Percentiles rank a stretch among this genome's conserved stretches.
Conservation (phyloP, 2,113 vertebrate species). For the Amazona guildingii region DNA sequence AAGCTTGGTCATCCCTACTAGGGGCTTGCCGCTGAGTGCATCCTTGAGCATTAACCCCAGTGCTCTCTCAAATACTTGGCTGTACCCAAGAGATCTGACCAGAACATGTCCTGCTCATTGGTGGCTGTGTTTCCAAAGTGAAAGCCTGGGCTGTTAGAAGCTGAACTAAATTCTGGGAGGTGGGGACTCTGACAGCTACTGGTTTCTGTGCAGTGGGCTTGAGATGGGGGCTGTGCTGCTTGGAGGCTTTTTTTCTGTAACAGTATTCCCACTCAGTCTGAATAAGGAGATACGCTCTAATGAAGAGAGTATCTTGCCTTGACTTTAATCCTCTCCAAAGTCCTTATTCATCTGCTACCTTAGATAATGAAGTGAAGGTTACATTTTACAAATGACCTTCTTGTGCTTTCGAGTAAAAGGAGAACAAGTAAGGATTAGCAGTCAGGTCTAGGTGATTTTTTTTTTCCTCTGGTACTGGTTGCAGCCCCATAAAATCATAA, state of each 20-base stretch:
- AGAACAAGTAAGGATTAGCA: not conserved
- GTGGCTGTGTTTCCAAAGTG: not conserved
- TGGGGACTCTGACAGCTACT: not conserved
- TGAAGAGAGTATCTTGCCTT: constrained; percentile 22
- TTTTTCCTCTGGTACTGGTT: not conserved
- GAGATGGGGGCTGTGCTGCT: not conserved
- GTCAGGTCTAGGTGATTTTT: not conserved
- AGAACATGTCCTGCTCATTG: not conserved
- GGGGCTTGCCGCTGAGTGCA: not conserved
- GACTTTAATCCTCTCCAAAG: constrained; percentile 39
- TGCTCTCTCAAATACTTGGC: not conserved
- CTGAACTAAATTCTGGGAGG: not conserved
- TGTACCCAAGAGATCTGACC: not conserved
- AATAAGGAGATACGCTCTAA: constrained; percentile 29
- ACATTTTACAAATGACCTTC: constrained; percentile 37
- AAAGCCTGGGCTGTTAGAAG: not conserved
- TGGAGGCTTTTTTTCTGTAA: not conserved
- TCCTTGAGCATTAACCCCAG: not conserved
- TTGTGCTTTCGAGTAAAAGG: constrained; percentile 24
- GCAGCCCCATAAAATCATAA: constrained; percentile 48
- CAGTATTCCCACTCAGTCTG: not conserved
- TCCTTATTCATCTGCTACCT: constrained; percentile 42
- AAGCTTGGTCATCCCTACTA: not conserved
- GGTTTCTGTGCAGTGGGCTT: not conserved
- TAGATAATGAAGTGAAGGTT: constrained; percentile 49